Conservation (phyloP, 2,797 vertebrate species). For the Heterohyrax brucei region DNA sequence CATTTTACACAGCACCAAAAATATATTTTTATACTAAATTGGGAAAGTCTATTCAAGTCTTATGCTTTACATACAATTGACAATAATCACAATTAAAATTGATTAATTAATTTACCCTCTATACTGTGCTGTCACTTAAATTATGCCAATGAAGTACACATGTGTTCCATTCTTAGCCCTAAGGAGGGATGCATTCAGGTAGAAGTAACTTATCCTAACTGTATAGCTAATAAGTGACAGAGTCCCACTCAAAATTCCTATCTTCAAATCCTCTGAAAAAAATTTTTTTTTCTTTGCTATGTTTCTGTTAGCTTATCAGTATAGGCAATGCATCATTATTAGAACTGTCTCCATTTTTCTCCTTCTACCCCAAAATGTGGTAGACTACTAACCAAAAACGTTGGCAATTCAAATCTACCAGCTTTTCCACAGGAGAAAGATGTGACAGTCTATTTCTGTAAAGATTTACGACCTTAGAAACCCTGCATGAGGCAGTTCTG, state of each 20-base stretch:
- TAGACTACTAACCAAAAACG: too few relatives aligned
- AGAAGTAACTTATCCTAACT: background rate
- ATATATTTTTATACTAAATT: conserved; percentile 31
- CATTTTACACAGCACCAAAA: conserved; percentile 26
- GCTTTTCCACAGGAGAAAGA: too few relatives aligned
- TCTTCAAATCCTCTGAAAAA: background rate
- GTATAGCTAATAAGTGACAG: background rate
- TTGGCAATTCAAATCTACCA: too few relatives aligned
- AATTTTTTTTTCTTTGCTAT: background rate
- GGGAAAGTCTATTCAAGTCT: background rate
- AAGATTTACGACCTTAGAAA: too few relatives aligned
- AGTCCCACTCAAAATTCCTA: background rate
- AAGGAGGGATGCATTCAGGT: background rate
- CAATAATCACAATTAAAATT: background rate
- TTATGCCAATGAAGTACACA: background rate
- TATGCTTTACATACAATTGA: background rate
- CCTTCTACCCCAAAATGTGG: too few relatives aligned
- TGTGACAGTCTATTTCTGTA: too few relatives aligned
- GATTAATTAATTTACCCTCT: background rate
- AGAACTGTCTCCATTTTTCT: background rate
- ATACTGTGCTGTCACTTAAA: background rate
- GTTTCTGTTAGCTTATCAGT: background rate
- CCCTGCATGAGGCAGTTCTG: too few relatives aligned
- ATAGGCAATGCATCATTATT: background rate
- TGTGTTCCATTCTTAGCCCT: background rate